Evolutionary conservation across 2,888 invertebrate species (phyloP).

Genomic region (Meloe dianella): DNA sequence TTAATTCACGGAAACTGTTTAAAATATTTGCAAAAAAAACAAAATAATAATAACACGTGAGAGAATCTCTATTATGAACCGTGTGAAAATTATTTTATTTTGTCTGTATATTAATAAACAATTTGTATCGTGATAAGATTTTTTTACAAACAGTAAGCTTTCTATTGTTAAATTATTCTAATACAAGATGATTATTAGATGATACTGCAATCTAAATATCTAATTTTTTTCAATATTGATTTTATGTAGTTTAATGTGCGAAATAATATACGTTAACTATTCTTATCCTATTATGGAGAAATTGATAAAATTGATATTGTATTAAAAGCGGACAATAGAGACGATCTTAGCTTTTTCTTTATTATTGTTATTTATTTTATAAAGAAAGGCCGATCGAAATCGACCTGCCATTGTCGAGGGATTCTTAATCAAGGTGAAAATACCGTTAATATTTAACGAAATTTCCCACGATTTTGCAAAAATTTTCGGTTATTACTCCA

Average conservation of each 20-base stretch:
- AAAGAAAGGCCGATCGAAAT: slow-evolving; percentile 2
- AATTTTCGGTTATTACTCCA: not conserved
- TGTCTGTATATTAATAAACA: slow-evolving; percentile 4
- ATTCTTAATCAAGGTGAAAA: slow-evolving; percentile 11
- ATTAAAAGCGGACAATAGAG: not conserved
- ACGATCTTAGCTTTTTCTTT: slow-evolving; percentile 11
- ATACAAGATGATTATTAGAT: not conserved
- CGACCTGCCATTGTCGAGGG: not conserved
- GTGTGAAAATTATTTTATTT: slow-evolving; percentile 5
- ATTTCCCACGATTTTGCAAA: slow-evolving; percentile 13
- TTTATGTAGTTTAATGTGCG: not conserved
- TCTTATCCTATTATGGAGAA: slow-evolving; percentile 12
- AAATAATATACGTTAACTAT: not conserved
- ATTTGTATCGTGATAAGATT: not conserved
- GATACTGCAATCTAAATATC: not conserved
- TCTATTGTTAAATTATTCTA: not conserved
- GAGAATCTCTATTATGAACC: not conserved
- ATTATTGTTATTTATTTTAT: not conserved
- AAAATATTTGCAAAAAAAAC: slow-evolving; percentile 4
- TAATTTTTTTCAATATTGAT: not conserved
- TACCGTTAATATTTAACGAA: not conserved
- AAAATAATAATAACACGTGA: not conserved
- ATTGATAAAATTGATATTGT: slow-evolving; percentile 15
- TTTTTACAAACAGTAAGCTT: not conserved
- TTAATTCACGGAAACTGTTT: not conserved